phyloP scores from a whole-genome alignment of 2,113 vertebrate species.

The Passer montanus region DNA sequence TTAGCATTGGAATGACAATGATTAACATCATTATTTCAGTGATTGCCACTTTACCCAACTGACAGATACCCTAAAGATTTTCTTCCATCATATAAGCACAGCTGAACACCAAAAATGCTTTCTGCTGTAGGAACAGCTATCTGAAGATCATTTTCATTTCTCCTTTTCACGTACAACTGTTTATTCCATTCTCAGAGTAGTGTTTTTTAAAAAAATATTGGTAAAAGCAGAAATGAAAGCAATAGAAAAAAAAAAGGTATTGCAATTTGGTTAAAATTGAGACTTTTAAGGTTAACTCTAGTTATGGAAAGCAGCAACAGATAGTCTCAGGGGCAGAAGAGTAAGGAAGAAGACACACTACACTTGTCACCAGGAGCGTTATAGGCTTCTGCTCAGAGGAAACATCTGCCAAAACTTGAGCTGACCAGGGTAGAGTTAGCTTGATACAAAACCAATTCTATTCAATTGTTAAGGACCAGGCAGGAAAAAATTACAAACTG shows the following conservation, averaged over 20 bases:
- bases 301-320: neutral
- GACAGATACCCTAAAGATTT: neutral
- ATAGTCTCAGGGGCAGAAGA: neutral
- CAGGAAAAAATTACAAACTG: neutral
- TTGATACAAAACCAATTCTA: neutral
- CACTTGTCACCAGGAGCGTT: neutral
- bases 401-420: neutral
- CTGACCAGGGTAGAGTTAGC: neutral
- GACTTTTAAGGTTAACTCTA: neutral
- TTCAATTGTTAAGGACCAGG: neutral
- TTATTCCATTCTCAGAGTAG: slow-evolving; percentile 16
- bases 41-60: neutral
- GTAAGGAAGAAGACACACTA: neutral
- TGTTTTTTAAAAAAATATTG: neutral
- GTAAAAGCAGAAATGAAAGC: slow-evolving; percentile 36
- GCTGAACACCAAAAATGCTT: neutral
- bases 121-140: neutral
- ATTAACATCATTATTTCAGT: neutral
- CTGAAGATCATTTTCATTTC: slow-evolving; percentile 11
- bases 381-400: neutral
- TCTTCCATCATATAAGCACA: neutral
- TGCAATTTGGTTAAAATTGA: neutral
- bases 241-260: neutral
- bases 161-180: slow-evolving; percentile 4
- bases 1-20: neutral